Conservation (phyloP, 1,140 invertebrate species). For the Melipona quadrifasciata region DNA sequence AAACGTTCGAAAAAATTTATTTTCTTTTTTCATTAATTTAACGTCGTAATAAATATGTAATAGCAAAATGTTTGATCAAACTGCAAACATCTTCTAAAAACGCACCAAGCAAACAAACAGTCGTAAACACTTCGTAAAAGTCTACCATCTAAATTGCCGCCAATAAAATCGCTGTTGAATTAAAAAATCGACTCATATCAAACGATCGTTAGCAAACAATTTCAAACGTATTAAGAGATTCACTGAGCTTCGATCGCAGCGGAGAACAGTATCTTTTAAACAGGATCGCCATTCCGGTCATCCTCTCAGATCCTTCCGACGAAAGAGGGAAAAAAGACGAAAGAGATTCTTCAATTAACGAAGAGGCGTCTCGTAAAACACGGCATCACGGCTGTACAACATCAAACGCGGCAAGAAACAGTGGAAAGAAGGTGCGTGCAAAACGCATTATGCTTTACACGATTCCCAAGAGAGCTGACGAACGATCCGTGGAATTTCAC, state of each 20-base stretch:
- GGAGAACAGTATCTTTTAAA: not conserved
- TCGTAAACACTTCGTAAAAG: no score
- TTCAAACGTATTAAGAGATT: not conserved
- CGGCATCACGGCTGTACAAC: not conserved
- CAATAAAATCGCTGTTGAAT: no score
- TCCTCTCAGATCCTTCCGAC: not conserved
- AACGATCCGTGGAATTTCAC: conserved; percentile 13
- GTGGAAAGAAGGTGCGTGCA: not conserved
- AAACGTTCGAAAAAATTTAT: no score
- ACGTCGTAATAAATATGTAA: no score
- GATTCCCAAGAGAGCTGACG: not conserved
- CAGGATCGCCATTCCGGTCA: not conserved
- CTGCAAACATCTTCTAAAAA: no score
- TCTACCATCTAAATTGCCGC: no score
- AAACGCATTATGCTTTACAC: not conserved
- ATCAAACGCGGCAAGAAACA: not conserved
- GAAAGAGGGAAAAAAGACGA: not conserved
- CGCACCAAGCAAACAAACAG: no score
- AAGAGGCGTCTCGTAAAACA: not conserved
- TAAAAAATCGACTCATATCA: no score
- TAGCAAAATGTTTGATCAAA: no score
- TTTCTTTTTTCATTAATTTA: no score
- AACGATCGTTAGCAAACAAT: no score
- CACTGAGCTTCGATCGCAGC: not conserved
- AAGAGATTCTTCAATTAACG: not conserved